A percentile compares a stretch with the other conserved stretches of the same genome.
Evolutionary conservation across 2,113 vertebrate species (phyloP).

Genomic region (Eulacestoma nigropectus): DNA sequence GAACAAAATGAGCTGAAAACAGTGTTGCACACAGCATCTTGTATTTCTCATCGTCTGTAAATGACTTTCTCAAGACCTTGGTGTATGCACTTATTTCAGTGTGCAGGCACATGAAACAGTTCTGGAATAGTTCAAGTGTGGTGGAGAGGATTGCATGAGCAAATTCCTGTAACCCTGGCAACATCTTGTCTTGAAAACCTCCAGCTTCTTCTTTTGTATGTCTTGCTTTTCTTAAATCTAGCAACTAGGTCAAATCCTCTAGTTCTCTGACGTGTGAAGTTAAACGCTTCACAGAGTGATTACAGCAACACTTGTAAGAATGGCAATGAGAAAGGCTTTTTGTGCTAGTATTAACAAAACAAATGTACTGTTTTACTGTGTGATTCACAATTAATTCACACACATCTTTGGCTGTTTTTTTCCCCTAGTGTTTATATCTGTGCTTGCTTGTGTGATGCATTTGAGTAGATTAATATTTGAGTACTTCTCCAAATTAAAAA

Average conservation of each 20-base stretch:
- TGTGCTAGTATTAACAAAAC: neutral
- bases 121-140: neutral
- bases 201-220: neutral
- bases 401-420: neutral
- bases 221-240: neutral
- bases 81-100: neutral
- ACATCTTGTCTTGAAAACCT: neutral
- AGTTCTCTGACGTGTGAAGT: neutral
- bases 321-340: neutral
- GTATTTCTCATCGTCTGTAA: neutral
- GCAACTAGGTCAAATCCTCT: neutral
- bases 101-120: neutral
- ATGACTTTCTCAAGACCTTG: neutral
- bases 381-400: neutral
- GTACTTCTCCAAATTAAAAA: neutral
- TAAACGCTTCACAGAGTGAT: neutral
- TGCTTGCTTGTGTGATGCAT: neutral
- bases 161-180: constrained; percentile 1
- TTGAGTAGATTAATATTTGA: neutral
- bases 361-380: neutral
- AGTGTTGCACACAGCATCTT: neutral
- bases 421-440: neutral
- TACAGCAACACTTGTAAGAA: neutral
- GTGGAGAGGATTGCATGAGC: neutral
- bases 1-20: neutral